phyloP scores from a whole-genome alignment of 2,888 invertebrate species.

The Drosophila fungiperda region DNA sequence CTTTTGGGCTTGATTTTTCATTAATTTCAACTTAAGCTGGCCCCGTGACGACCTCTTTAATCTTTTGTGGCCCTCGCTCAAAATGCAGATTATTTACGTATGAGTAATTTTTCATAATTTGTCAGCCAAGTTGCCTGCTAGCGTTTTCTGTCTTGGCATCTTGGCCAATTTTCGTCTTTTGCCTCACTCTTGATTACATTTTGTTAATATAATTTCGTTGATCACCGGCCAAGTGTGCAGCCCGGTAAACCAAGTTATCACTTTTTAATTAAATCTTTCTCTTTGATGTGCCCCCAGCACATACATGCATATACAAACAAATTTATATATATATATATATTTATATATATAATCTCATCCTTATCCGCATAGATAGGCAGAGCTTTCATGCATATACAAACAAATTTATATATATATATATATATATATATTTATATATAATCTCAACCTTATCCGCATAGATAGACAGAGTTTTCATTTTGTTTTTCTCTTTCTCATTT shows the following conservation, averaged over 20 bases:
- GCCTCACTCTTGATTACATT: conserved; percentile 68
- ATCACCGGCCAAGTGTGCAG: conserved; percentile 47
- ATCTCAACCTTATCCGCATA: neutral
- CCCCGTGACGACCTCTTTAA: conserved; percentile 30
- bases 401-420: neutral
- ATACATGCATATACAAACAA: neutral
- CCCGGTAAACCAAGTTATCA: conserved; percentile 66
- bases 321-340: neutral
- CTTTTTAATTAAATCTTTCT: conserved; percentile 75
- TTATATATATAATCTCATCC: neutral
- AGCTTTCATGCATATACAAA: neutral
- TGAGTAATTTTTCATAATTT: conserved; percentile 72
- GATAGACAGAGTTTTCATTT: neutral
- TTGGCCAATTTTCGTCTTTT: conserved; percentile 39
- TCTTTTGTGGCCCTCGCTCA: conserved; percentile 40
- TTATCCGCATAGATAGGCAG: neutral
- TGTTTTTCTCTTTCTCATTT: neutral
- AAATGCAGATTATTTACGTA: conserved; percentile 72
- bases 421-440: neutral
- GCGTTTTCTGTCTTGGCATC: conserved; percentile 10
- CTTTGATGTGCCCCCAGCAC: conserved; percentile 56
- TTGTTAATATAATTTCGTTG: conserved; percentile 66
- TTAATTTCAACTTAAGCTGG: neutral
- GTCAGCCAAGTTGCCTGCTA: conserved; percentile 41
- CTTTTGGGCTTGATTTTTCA: neutral